Evolutionary conservation across 2,797 vertebrate genomes (phyloP), one percentile per base, ranked within the genome.

Genomic region (Malacoraja senta): DNA sequence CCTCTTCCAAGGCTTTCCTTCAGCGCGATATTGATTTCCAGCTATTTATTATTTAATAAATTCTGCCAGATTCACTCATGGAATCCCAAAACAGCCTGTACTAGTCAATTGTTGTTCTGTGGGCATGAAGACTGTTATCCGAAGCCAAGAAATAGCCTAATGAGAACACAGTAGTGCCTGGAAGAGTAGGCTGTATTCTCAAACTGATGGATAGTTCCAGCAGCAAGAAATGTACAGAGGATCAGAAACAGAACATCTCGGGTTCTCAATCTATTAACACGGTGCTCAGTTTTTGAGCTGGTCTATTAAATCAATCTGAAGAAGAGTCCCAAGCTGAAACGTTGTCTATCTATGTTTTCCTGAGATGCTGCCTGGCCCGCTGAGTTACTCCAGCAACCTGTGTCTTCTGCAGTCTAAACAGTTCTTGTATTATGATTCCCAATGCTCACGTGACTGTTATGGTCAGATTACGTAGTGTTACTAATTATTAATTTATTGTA

Each of bases 1-100:
- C 84, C 84, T 21, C 17, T 88, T 88, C 32, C 84, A 88, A 88
- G 84, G 61, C n/a, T 88, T 35, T 58, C 24, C 80, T 26, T 83
- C 21, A 65, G 84, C 61, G 21, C 35, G 84, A 35, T 88, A 88
- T 88, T 88, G 84, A 88, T 88, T 68, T 65, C 61, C n/a, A 68
- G n/a, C 17, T 68, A 65, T 88, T 88, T 68, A 88, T 88, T 88
- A 88, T 88, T 68, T 68, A 35, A 88, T 35, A 88, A 68, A 84
- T 61, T 84, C 84, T 88, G 84, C 63, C 63, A 68, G 61, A 68
- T 68, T 15, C 29, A 86, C 83, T 63, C 58, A 86, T 32, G 83
- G 13, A 86, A n/a, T 65, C 58, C 32, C 32, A 63, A 88, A 88
- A 88, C 84, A 68, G 63, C 1, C 63, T 65, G n/a, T 65, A 65